Evolutionary conservation across 2,797 vertebrate species (phyloP).

Genomic region (Alcedo atthis): DNA sequence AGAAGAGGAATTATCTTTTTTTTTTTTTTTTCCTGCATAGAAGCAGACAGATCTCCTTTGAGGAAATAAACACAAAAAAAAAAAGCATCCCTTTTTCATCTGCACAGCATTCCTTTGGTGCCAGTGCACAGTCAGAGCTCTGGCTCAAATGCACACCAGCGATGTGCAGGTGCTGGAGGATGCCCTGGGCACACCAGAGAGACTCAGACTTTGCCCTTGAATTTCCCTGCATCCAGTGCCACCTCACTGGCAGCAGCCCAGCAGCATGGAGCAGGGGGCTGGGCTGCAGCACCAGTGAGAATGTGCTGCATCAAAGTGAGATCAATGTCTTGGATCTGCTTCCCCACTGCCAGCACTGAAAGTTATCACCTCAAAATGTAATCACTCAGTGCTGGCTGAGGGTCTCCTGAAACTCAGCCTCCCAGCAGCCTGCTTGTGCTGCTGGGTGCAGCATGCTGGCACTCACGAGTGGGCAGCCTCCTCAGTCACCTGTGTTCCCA

Average conservation of each 20-base stretch:
- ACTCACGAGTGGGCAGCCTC: not conserved
- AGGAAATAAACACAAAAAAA: not conserved
- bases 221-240: not conserved
- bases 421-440: no score
- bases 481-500: not conserved
- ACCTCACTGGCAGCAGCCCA: not conserved
- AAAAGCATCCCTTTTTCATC: not conserved
- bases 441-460: not conserved
- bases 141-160: not conserved
- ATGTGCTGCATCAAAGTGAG: not conserved
- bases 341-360: fast-evolving
- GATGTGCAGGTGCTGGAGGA: not conserved
- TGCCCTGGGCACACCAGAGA: not conserved
- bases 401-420: not conserved
- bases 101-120: not conserved
- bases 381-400: fast-evolving
- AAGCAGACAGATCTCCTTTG: not conserved
- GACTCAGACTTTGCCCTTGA: not conserved
- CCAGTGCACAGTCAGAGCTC: not conserved
- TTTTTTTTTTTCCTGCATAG: not conserved
- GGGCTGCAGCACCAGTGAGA: not conserved
- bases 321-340: not conserved
- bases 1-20: slow-evolving; percentile 17
- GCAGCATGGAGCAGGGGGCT: not conserved
- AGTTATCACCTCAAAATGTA: not conserved